These are phyloP conservation scores for Glyphotaelius pellucidus DNA, from an alignment of 2,888 invertebrate species.

Conservation along the genomic window DNA sequence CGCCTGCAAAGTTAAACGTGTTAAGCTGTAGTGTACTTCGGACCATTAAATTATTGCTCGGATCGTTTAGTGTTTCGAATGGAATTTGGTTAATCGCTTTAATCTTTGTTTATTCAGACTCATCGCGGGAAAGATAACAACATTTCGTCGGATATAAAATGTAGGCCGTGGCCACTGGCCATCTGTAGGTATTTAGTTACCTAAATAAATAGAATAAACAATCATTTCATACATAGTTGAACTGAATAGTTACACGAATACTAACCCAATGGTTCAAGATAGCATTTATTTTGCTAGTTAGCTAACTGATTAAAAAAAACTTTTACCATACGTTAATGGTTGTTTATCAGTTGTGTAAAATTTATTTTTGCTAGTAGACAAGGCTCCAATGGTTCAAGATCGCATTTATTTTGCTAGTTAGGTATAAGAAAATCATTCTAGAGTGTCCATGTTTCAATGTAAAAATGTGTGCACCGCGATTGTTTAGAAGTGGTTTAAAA, in stretches of 20 bases:
- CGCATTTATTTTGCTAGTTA: too few relatives aligned
- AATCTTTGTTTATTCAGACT: slow-evolving; percentile 1
- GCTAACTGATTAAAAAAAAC: too few relatives aligned
- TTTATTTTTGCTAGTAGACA: too few relatives aligned
- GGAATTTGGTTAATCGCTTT: neutral
- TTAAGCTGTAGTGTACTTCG: neutral
- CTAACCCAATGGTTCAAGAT: too few relatives aligned
- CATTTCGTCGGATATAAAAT: neutral
- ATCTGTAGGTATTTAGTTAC: neutral
- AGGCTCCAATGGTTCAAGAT: too few relatives aligned
- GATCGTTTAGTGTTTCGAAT: neutral
- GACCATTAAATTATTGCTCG: neutral
- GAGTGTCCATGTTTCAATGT: too few relatives aligned
- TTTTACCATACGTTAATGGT: too few relatives aligned
- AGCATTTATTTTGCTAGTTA: too few relatives aligned
- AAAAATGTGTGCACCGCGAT: too few relatives aligned
- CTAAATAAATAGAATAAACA: neutral
- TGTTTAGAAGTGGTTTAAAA: too few relatives aligned
- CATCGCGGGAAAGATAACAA: neutral
- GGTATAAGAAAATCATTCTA: too few relatives aligned
- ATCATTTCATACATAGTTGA: neutral
- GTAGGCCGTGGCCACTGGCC: slow-evolving; percentile 2
- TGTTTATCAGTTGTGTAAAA: too few relatives aligned
- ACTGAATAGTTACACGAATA: neutral
- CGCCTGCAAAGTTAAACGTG: neutral